Percentiles rank a stretch among this genome's conserved stretches.
These are phyloP conservation scores for Oreochromis grahami DNA, from an alignment of 2,797 vertebrate species.

Conservation along the genomic window DNA sequence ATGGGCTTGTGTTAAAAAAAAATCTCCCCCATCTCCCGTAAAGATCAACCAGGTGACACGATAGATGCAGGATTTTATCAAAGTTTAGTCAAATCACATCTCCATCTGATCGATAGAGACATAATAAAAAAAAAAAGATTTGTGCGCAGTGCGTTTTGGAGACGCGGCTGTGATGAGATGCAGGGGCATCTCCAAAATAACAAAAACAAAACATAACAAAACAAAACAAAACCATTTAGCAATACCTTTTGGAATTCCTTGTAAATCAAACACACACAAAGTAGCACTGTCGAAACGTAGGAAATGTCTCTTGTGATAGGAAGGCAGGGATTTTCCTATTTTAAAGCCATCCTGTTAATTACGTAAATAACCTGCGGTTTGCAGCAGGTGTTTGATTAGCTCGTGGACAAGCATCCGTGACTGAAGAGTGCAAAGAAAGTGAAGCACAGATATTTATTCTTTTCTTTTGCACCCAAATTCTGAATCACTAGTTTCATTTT, in stretches of 20 bases:
- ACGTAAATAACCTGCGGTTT: not conserved
- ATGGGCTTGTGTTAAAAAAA: slow-evolving; percentile 51
- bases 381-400: slow-evolving; percentile 38
- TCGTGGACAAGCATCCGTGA: not conserved
- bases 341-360: not conserved
- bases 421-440: not conserved
- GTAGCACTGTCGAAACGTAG: not conserved
- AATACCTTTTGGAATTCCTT: not conserved
- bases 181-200: not conserved
- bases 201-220: not conserved
- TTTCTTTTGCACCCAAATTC: not conserved
- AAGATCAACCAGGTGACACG: slow-evolving; percentile 63
- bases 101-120: slow-evolving; percentile 61
- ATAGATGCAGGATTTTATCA: slow-evolving; percentile 51
- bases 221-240: not conserved
- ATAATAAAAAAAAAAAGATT: not conserved
- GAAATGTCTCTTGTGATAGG: not conserved
- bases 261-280: not conserved
- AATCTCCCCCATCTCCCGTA: slow-evolving; percentile 27
- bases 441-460: not conserved
- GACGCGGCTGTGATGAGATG: slow-evolving; percentile 18
- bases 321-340: not conserved
- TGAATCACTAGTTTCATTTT: not conserved
- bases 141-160: slow-evolving; percentile 25
- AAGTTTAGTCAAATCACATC: slow-evolving; percentile 64